Evolutionary conservation across 1,140 invertebrate genomes (phyloP).

Genomic region (Sminthurides bifidus): DNA sequence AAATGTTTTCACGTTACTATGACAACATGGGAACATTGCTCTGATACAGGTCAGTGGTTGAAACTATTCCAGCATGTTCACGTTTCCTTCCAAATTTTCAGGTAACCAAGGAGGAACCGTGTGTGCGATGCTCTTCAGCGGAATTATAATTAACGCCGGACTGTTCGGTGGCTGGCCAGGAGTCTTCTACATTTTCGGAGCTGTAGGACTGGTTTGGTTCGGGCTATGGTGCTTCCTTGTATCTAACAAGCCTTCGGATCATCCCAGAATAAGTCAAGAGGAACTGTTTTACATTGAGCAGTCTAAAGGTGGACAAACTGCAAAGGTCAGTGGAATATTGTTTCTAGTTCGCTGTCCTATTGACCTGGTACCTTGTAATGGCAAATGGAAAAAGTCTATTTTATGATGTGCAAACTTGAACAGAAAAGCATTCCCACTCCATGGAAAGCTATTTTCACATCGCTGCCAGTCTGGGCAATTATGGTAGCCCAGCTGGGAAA

Average conservation of each 20-base stretch:
- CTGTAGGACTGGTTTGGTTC: constrained; percentile 65
- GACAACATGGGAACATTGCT: too few species aligned
- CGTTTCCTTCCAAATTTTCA: constrained; percentile 10
- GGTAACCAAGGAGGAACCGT: constrained; percentile 59
- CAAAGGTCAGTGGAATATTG: constrained; percentile 6
- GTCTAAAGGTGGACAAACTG: constrained; percentile 18
- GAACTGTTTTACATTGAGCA: constrained; percentile 55
- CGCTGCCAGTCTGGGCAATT: constrained; percentile 80
- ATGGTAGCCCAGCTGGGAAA: constrained; percentile 38
- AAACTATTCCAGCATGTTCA: background rate
- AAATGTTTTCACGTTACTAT: too few species aligned
- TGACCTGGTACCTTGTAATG: background rate
- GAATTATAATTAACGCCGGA: constrained; percentile 48
- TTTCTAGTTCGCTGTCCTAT: background rate
- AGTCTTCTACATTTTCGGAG: constrained; percentile 73
- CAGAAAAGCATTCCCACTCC: constrained; percentile 41
- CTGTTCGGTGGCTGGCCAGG: constrained; percentile 56
- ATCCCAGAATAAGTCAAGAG: constrained; percentile 56
- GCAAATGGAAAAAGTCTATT: background rate
- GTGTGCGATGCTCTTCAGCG: constrained; percentile 56
- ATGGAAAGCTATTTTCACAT: constrained; percentile 65
- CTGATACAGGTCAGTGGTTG: too few species aligned
- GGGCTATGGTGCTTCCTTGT: constrained; percentile 54
- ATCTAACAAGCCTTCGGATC: constrained; percentile 57
- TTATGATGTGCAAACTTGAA: background rate